phyloP scores from a whole-genome alignment of 2,113 vertebrate species.

The Elaphurus davidianus region DNA sequence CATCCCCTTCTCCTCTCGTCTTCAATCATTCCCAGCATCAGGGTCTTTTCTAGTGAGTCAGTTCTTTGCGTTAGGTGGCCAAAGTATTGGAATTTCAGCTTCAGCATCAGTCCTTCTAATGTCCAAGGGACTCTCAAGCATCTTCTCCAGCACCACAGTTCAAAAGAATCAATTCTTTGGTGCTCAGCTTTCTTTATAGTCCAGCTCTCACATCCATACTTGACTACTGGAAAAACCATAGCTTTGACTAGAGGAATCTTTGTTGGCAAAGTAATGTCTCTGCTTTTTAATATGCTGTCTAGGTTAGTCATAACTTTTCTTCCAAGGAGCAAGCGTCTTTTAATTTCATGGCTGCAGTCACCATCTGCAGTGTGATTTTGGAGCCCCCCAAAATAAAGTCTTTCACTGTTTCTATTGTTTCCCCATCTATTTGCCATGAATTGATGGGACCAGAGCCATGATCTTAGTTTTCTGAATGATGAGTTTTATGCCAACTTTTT shows the following conservation, averaged over 20 bases:
- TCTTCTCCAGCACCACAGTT: neutral
- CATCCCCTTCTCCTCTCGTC: neutral
- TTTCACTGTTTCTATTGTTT: neutral
- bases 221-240: neutral
- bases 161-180: neutral
- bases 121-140: neutral
- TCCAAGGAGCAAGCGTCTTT: neutral
- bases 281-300: neutral
- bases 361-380: neutral
- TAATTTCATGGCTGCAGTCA: neutral
- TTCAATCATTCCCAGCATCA: neutral
- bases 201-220: neutral
- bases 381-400: accelerated
- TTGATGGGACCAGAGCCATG: neutral
- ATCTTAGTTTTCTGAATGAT: neutral
- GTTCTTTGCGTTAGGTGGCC: neutral
- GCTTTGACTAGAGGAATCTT: neutral
- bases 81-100: neutral
- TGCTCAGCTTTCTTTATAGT: neutral
- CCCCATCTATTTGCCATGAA: neutral
- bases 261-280: neutral
- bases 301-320: neutral
- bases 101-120: neutral
- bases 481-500: neutral
- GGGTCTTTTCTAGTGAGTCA: neutral